Evolutionary conservation across 2,113 vertebrate species (phyloP).

Genomic region (Mormyrus iriodes): DNA sequence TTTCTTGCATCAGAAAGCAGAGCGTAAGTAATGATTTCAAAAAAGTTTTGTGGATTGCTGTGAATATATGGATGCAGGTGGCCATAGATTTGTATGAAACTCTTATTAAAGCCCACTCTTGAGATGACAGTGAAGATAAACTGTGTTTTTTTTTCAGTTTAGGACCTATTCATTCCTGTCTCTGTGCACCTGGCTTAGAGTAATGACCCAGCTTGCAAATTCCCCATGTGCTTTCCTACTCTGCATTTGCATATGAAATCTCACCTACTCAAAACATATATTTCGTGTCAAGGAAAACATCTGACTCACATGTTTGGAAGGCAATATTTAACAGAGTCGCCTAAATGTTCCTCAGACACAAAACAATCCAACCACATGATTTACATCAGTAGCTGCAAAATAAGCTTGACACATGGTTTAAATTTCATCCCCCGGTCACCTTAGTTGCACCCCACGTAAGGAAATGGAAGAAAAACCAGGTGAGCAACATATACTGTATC

Average conservation of each 20-base stretch:
- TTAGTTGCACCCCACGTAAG: constrained; percentile 13
- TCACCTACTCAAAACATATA: constrained; percentile 46
- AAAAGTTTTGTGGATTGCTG: background rate
- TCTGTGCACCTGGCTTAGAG: constrained; percentile 33
- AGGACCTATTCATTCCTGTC: constrained; percentile 37
- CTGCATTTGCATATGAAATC: constrained; percentile 39
- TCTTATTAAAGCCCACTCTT: constrained; percentile 28
- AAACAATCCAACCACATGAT: constrained; percentile 42
- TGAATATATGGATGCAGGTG: background rate
- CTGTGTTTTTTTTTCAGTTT: constrained; percentile 37
- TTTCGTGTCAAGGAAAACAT: constrained; percentile 39
- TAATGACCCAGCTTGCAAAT: constrained; percentile 35
- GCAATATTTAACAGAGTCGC: constrained; percentile 44
- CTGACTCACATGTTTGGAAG: constrained; percentile 32
- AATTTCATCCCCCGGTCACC: constrained; percentile 30
- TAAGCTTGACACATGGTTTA: constrained; percentile 17
- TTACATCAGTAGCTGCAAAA: constrained; percentile 36
- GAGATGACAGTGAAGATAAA: constrained; percentile 34
- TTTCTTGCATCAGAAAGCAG: background rate
- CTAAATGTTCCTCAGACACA: constrained; percentile 33
- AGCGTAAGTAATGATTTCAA: background rate
- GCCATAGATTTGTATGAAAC: background rate
- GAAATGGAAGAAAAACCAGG: background rate
- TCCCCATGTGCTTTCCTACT: constrained; percentile 33
- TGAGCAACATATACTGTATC: background rate